These are phyloP conservation scores for Macquaria ambigua DNA, from an alignment of 2,113 vertebrate genomes.

Conservation along the genomic window DNA sequence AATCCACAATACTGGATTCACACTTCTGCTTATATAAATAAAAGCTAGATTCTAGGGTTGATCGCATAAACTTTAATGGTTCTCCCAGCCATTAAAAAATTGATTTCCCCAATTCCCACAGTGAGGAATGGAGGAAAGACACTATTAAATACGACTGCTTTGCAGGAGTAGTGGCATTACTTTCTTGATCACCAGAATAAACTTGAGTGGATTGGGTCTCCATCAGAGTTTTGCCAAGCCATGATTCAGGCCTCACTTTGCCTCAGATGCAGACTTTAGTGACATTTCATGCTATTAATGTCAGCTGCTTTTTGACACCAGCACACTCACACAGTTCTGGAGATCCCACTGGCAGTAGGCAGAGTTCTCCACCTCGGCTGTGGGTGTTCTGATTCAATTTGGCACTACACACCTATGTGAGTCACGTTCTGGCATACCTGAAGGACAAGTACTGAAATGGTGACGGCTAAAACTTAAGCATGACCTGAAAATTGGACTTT, in stretches of 20 bases:
- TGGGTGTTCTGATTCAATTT: conserved; percentile 20
- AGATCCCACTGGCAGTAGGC: conserved; percentile 8
- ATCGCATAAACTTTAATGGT: not conserved
- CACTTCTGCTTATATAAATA: not conserved
- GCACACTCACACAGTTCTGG: conserved; percentile 5
- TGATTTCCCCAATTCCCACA: not conserved
- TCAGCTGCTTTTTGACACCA: conserved; percentile 42
- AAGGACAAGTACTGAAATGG: not conserved
- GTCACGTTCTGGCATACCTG: not conserved
- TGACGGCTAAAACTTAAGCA: not conserved
- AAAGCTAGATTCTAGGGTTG: not conserved
- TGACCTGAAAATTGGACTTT: not conserved
- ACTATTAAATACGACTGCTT: not conserved
- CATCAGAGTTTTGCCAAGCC: not conserved
- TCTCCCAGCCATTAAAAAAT: not conserved
- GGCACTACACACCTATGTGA: conserved; percentile 2
- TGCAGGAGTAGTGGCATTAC: not conserved
- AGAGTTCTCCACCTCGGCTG: not conserved
- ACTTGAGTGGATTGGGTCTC: not conserved
- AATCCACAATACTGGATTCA: not conserved
- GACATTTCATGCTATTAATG: conserved; percentile 36
- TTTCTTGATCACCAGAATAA: not conserved
- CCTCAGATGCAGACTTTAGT: conserved; percentile 26
- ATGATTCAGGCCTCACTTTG: conserved; percentile 10
- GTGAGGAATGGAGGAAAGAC: not conserved